Evolutionary conservation across 2,888 invertebrate genomes (phyloP), one percentile per base, ranked within the genome.

Genomic region (Nemotelus pantherinus): DNA sequence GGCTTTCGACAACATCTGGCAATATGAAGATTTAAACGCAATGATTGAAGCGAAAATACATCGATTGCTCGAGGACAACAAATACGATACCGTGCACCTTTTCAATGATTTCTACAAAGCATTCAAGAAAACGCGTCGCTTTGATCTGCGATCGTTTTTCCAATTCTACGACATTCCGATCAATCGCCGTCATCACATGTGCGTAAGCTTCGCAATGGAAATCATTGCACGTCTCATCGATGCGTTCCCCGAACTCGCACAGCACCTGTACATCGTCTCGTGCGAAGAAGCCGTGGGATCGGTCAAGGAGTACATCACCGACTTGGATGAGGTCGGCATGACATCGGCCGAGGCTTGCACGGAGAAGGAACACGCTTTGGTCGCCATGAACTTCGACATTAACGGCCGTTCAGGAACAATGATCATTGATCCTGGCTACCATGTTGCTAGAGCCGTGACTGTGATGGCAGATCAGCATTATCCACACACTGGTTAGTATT

Each of bases 371-470:
- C 96, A 96, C 86, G 94, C 95, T 63, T 90, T 96, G 87, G 92
- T 94, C 78, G 93, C 93, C 79, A 89, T 95, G 84, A 92, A 91
- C 82, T 89, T 95, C 79, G 87, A 90, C 81, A 91, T 96, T 77
- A 92, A 90, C 70, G 94, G 92, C 48, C 90, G 96, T 57, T 87
- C 88, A 1, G 96, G 96, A 48, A 89, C 94, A 71, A 88, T 96
- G 88, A 90, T 97, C 43, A 91, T 96, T 58, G 97, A 97, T 89
- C 95, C 96, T 0, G 96, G 96, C 39, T 97, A 97, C 87, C 96
- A 97, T 86, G 93, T 96, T 79, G 93, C 94, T 60, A 89, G 95
- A 79, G 93, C 94, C 77, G 91, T 96, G 79, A 95, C 95, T 43
- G 93, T 96, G 74, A 97, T 96, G 96, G 89, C 90, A 55, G 96